Percentiles rank a stretch among this genome's conserved stretches.
phyloP scores from a whole-genome alignment of 2,113 vertebrate genomes.

The Dasyurus viverrinus region DNA sequence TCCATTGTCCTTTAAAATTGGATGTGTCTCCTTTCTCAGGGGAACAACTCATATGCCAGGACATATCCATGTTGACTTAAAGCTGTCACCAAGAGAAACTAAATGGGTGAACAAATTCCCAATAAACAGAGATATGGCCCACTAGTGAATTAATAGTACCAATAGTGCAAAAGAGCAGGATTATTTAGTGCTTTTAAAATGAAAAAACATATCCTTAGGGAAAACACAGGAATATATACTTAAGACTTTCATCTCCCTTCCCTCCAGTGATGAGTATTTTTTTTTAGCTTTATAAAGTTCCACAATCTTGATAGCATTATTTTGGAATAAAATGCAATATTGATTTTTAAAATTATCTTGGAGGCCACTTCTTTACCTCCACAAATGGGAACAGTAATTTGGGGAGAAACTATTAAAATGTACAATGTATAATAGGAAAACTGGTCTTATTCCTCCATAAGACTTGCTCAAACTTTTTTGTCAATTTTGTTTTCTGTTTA shows the following conservation, averaged over 20 bases:
- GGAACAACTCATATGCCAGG: background rate
- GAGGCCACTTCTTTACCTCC: background rate
- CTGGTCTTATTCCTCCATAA: background rate
- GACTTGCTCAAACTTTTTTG: background rate
- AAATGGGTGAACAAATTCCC: slow-evolving; percentile 36
- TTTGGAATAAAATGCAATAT: background rate
- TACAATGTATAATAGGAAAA: background rate
- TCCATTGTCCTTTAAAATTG: slow-evolving; percentile 66
- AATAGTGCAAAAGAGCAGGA: background rate
- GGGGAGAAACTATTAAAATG: slow-evolving; percentile 28
- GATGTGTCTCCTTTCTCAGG: slow-evolving; percentile 48
- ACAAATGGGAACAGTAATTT: background rate
- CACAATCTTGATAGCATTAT: background rate
- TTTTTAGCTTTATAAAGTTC: background rate
- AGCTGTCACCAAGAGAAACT: slow-evolving; percentile 16
- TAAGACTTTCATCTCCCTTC: no score
- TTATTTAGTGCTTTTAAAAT: background rate
- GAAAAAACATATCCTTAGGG: background rate
- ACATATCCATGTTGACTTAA: background rate
- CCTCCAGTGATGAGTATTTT: background rate
- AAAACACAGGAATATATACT: background rate
- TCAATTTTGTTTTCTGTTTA: background rate
- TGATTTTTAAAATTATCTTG: background rate
- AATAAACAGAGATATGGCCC: slow-evolving; percentile 3
- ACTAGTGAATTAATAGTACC: slow-evolving; percentile 25